Evolutionary conservation across 2,113 vertebrate genomes (phyloP), one percentile per base, ranked within the genome.

Genomic region (Macaca nemestrina): DNA sequence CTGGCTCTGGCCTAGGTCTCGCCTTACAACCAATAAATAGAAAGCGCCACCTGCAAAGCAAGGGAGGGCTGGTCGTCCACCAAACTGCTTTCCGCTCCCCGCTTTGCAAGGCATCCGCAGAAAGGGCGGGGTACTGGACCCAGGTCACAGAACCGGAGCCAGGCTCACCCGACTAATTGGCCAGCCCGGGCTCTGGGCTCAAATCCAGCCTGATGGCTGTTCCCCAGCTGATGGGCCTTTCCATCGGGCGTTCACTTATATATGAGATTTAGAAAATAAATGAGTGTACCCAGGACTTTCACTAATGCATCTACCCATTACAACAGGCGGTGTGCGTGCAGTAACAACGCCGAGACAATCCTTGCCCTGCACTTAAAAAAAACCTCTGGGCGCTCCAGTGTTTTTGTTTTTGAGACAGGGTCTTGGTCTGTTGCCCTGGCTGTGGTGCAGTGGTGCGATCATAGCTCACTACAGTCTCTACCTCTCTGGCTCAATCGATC

Each of bases 21-120:
- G 18, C 55, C 27, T 32, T 0, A 52, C 3, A 14, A 3, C 11
- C 20, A 30, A 38, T 10, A 30, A 40, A 61, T 0, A 11, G 45
- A 64, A 84, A 88, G 78, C 50, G 84, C 40, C 52, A 2, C 75
- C 43, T n/a, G 95, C 95, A 35, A 45, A 68, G 30, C 2, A 61
- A 64, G 48, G 2, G 48, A 38, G 45, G 68, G 12, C 75, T 6
- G 40, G 38, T 18, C 13, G 18, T 40, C 87, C 8, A 22, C 76
- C 90, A 23, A 43, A 82, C 6, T 32, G 22, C 73, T 59, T 25
- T 78, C 23, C 23, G 45, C 72, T 68, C 88, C 70, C 20, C 3
- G 20, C 13, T 27, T 78, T 91, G 59, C 89, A 8, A 32, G 76
- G 50, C 59, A 13, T 80, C 93, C 6, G 82, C 79, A 16, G 81